Conservation (phyloP, 2,888 invertebrate species). For the Entomobrya multifasciata region DNA sequence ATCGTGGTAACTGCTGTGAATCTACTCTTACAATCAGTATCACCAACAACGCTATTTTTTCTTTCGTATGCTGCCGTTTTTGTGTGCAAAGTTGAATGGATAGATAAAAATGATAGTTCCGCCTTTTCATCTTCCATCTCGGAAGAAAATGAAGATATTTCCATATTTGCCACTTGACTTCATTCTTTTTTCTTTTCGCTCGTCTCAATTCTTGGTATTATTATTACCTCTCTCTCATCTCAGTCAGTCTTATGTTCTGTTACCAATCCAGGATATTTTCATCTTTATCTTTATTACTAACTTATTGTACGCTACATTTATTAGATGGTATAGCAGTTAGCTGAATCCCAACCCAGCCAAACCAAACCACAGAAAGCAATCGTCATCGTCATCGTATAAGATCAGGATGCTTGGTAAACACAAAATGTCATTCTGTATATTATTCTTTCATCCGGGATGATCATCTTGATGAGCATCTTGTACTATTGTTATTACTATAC, state of each 20-base stretch:
- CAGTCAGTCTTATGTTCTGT: slow-evolving; percentile 65
- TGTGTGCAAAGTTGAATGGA: too few relatives aligned
- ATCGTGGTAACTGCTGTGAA: background rate
- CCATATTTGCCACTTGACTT: slow-evolving; percentile 51
- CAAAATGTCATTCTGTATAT: background rate
- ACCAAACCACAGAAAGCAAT: too few relatives aligned
- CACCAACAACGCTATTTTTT: too few relatives aligned
- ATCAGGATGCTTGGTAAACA: background rate
- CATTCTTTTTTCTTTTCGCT: background rate
- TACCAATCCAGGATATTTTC: slow-evolving; percentile 59
- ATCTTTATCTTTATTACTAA: slow-evolving; percentile 27
- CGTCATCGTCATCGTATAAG: background rate
- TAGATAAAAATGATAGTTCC: slow-evolving; percentile 17
- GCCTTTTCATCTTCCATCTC: background rate
- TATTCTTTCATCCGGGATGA: slow-evolving; percentile 32
- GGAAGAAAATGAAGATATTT: background rate
- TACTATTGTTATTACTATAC: slow-evolving; percentile 57
- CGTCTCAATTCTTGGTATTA: background rate
- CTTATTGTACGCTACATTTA: background rate
- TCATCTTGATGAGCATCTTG: slow-evolving; percentile 42
- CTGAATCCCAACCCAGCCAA: too few relatives aligned
- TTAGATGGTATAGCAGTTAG: too few relatives aligned
- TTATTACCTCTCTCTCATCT: background rate
- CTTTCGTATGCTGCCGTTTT: background rate
- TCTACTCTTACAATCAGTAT: too few relatives aligned